Evolutionary conservation across 2,888 invertebrate species (phyloP).

Genomic region (Cheilosia pagana): DNA sequence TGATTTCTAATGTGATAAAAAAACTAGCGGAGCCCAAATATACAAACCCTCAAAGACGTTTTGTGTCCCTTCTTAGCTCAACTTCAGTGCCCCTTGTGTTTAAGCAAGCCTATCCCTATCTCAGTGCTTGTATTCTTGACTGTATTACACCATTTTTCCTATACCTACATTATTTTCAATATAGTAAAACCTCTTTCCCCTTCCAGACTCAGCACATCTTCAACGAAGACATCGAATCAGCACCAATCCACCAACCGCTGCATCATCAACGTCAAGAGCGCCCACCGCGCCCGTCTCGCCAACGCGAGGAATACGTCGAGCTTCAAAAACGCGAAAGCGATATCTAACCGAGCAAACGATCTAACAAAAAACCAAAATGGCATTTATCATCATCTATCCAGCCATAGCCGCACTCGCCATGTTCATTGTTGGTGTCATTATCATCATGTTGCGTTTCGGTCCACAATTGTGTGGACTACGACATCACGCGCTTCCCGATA

Average conservation of each 20-base stretch:
- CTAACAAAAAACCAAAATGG: conserved; percentile 83
- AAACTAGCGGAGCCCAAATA: no score
- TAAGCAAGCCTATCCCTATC: no score
- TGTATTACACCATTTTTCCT: neutral
- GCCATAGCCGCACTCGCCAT: conserved; percentile 89
- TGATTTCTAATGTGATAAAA: no score
- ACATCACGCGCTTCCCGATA: conserved; percentile 87
- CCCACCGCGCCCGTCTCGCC: conserved; percentile 80
- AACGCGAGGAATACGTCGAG: conserved; percentile 85
- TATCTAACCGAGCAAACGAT: conserved; percentile 84
- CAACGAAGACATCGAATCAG: conserved; percentile 79
- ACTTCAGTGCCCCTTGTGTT: no score
- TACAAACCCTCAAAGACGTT: no score
- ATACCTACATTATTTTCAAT: neutral
- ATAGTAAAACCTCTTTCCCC: neutral
- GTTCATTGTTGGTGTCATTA: conserved; percentile 90
- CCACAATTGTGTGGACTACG: conserved; percentile 88
- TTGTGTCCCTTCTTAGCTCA: no score
- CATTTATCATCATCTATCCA: conserved; percentile 91
- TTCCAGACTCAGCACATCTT: conserved; percentile 78
- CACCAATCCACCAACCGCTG: conserved; percentile 77
- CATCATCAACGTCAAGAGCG: conserved; percentile 78
- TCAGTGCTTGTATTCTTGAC: no score
- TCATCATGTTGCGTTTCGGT: conserved; percentile 90
- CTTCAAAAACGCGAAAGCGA: conserved; percentile 92